Conservation (phyloP, 2,113 vertebrate species). For the Marcusenius ussheri region DNA sequence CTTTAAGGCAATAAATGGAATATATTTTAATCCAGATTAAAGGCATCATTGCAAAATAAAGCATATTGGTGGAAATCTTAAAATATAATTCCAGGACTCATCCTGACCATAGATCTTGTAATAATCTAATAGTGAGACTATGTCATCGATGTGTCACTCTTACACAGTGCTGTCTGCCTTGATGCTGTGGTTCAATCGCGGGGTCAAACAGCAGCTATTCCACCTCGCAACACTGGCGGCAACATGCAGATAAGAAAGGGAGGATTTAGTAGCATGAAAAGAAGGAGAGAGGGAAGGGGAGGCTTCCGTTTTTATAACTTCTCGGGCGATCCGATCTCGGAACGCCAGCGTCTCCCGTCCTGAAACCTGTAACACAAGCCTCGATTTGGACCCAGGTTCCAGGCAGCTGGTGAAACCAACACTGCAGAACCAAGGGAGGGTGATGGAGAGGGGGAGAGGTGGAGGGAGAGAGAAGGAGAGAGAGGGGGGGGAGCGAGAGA, state of each 20-base stretch:
- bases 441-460: slow-evolving; percentile 24
- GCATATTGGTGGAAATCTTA: background rate
- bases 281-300: background rate
- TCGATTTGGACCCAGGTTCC: background rate
- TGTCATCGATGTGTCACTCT: background rate
- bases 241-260: background rate
- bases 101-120: background rate
- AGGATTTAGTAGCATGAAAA: background rate
- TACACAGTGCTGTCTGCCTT: background rate
- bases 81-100: background rate
- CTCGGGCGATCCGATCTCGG: background rate
- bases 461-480: background rate
- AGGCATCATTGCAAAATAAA: background rate
- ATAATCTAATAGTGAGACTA: background rate
- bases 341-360: background rate
- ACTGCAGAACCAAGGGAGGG: slow-evolving; percentile 21
- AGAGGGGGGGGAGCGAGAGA: background rate
- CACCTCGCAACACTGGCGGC: background rate
- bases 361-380: background rate
- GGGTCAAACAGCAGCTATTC: background rate
- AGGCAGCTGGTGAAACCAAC: slow-evolving; percentile 17
- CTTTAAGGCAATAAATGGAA: background rate
- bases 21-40: slow-evolving; percentile 2
- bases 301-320: background rate
- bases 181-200: background rate